These are phyloP conservation scores for Spodoptera litura DNA, from an alignment of 1,140 invertebrate species.

Conservation along the genomic window DNA sequence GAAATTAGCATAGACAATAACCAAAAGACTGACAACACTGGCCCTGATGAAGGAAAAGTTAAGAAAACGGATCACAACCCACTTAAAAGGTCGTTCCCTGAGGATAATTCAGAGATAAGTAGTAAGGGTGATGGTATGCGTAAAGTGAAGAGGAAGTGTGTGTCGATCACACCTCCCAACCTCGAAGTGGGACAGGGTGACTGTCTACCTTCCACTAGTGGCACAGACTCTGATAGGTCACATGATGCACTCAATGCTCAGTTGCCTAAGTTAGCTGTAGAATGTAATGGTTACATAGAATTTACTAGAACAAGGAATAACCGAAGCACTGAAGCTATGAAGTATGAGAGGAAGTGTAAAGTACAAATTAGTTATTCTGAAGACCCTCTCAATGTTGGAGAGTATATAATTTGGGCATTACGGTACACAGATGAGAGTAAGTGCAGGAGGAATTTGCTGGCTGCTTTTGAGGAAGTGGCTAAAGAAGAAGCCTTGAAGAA, in stretches of 20 bases:
- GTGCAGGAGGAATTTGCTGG: conserved; percentile 86
- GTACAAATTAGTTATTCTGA: conserved; percentile 86
- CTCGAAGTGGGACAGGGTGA: conserved; percentile 81
- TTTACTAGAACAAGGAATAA: conserved; percentile 85
- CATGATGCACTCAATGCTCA: conserved; percentile 75
- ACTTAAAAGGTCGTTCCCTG: conserved; percentile 54
- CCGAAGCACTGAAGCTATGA: conserved; percentile 80
- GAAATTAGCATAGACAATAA: conserved; percentile 55
- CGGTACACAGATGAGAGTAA: conserved; percentile 87
- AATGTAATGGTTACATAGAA: conserved; percentile 85
- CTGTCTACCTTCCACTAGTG: conserved; percentile 80
- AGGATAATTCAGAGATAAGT: conserved; percentile 59
- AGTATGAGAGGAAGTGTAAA: conserved; percentile 87
- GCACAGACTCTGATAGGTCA: conserved; percentile 71
- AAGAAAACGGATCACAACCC: conserved; percentile 47
- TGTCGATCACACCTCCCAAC: conserved; percentile 73
- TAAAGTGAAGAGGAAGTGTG: conserved; percentile 62
- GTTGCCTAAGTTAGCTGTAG: conserved; percentile 73
- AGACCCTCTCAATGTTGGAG: conserved; percentile 81
- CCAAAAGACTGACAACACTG: conserved; percentile 56
- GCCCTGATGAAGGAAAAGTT: conserved; percentile 42
- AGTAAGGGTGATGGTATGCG: conserved; percentile 74
- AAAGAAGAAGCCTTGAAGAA: conserved; percentile 62
- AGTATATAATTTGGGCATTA: conserved; percentile 86
- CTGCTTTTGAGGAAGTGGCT: conserved; percentile 81